These are phyloP conservation scores for Pinna nobilis DNA, from an alignment of 1,140 invertebrate species.

Conservation along the genomic window DNA sequence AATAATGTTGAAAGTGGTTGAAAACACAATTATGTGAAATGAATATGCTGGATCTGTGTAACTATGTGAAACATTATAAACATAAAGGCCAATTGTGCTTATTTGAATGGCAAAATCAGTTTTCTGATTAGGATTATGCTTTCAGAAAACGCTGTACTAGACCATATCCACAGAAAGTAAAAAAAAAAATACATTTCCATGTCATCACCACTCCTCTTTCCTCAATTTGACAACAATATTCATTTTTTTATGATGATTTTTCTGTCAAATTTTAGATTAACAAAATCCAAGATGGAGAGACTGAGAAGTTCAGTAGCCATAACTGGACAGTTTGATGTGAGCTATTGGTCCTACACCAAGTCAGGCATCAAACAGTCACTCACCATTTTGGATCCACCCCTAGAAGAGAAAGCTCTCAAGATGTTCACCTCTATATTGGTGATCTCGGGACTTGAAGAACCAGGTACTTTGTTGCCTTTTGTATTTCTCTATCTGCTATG, in stretches of 20 bases:
- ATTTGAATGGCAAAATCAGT: too few relatives aligned
- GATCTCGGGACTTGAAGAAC: conserved; percentile 86
- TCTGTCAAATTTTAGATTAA: conserved; percentile 79
- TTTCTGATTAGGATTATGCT: too few relatives aligned
- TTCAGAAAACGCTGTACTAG: too few relatives aligned
- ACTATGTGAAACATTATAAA: too few relatives aligned
- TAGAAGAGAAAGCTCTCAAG: conserved; percentile 87
- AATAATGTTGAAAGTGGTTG: too few relatives aligned
- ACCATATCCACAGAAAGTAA: too few relatives aligned
- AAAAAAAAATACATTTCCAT: too few relatives aligned
- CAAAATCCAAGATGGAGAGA: conserved; percentile 91
- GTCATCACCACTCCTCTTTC: too few relatives aligned
- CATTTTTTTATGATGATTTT: background rate
- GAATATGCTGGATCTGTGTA: too few relatives aligned
- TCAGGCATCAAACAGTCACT: conserved; percentile 87
- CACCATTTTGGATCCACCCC: conserved; percentile 87
- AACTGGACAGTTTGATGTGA: conserved; percentile 67
- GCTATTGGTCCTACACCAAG: conserved; percentile 93
- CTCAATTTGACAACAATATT: too few relatives aligned
- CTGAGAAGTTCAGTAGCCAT: conserved; percentile 86
- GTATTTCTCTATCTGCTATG: background rate
- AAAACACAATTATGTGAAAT: too few relatives aligned
- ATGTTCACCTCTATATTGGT: conserved; percentile 80
- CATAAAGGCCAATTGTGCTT: too few relatives aligned
- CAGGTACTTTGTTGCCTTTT: conserved; percentile 54